A percentile compares a stretch with the other conserved stretches of the same genome.
These are phyloP conservation scores for Drosophila guanche DNA, from an alignment of 1,140 invertebrate genomes.

Conservation along the genomic window DNA sequence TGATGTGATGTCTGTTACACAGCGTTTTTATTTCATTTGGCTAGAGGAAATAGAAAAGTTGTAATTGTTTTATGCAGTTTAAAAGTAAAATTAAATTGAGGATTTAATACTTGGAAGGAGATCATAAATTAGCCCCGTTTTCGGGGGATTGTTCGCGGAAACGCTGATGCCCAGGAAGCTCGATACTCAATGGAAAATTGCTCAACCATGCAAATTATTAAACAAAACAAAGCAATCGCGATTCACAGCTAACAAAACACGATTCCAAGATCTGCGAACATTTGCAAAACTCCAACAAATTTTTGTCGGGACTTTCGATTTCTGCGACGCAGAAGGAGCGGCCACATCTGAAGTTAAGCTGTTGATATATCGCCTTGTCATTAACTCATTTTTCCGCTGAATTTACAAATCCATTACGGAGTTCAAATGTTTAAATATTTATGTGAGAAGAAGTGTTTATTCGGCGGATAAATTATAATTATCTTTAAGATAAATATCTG, in stretches of 20 bases:
- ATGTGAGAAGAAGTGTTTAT: no score
- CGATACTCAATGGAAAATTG: constrained; percentile 60
- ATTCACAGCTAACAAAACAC: constrained; percentile 21
- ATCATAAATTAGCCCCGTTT: constrained; percentile 8
- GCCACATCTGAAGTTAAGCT: constrained; percentile 6
- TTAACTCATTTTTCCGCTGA: constrained; percentile 2
- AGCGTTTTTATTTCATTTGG: constrained; percentile 1
- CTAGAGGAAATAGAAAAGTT: constrained; percentile 12
- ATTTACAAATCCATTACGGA: background rate
- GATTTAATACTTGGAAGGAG: constrained; percentile 5
- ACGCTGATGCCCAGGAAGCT: constrained; percentile 18
- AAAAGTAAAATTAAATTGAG: background rate
- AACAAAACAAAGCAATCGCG: constrained; percentile 36
- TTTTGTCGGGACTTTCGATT: constrained; percentile 41
- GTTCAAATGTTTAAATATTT: no score
- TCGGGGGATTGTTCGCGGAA: constrained; percentile 21
- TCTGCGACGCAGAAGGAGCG: constrained; percentile 16
- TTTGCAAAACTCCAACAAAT: constrained; percentile 7
- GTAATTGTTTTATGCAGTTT: constrained; percentile 12
- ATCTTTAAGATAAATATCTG: no score
- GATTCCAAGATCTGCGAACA: constrained; percentile 9
- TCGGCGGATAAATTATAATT: no score
- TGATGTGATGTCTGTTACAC: background rate
- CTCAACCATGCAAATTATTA: constrained; percentile 66
- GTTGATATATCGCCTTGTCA: constrained; percentile 20